Base-by-base conservation (phyloP, 2,888 invertebrate species). In the Scaptomyza reducta region DNA sequence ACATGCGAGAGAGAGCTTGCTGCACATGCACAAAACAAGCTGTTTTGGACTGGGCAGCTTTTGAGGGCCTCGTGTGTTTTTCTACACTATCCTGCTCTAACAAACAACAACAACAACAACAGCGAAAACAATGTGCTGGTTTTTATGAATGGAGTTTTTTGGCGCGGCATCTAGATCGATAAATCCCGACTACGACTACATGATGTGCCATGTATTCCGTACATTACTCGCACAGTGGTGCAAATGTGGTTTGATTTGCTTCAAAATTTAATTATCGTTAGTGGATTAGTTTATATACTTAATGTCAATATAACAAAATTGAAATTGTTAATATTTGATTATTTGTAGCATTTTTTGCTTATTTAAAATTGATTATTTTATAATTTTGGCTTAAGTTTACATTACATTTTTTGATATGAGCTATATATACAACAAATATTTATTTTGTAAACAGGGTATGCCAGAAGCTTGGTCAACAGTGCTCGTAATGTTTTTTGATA, bases 61-160 rank as follows among this genome's bases (percentile, higher is more conserved):
- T 49, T 74, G 67, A 78, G 74, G 75, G 56, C 67, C 33, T 33
- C 64, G 51, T 31, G 72, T 82, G 79, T 74, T 67, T 64, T 79
- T 68, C 67, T 69, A 68, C 79, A 61, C 63, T 45, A 61, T 66
- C 63, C 85, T 80, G 61, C 73, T 68, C 50, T 72, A 41, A 38
- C 62, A 35, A 60, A 51, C 68, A 49, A 42, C 41, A 66, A 41
- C 49, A 40, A 31, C 22, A 53, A 33, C 31, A 51, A 33, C 25
- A 61, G 55, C 29, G 74, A 80, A 82, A 90, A 90, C 88, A 90
- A 88, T 89, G 87, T 81, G 76, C 85, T 71, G 83, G 90, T 91
- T 91, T 91, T 91, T 91, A 91, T 91, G 91, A 91, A 91, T 91
- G 91, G 90, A 90, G 85, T 91, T 86, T 87, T 89, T 89, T 85